Base-by-base conservation (phyloP, 2,888 invertebrate genomes). In the Altica lythri region DNA sequence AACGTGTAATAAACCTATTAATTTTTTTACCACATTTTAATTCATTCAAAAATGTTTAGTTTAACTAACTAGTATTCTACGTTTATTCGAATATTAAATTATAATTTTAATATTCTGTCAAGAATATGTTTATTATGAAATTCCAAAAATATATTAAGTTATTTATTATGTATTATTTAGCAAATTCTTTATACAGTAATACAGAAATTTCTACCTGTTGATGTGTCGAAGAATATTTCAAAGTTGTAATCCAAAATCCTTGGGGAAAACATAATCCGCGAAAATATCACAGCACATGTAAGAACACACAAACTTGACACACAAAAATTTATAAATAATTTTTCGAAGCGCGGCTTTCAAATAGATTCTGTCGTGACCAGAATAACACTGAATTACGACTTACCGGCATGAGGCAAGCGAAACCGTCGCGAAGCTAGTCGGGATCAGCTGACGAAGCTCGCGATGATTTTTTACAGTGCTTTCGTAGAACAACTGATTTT, bases 341-440 rank as follows among this genome's bases (percentile, higher is more conserved):
- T 42, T 49, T 32, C 5, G 2, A 40, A 22, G 6, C 18, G 49
- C 22, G 38, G 22, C 29, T 38, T 18, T 14, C 4, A 18, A 27
- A 29, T 40, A 32, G 22, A 16, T 35, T 44, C 34, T 38, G 47
- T 38, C 47, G 57, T 44, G 49, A 51, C 42, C 46, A 46, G 47
- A 55, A 55, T 58, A 51, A 58, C 59, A 64, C 64, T 62, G 25
- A 40, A n/a, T 37, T 19, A 40, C 40, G 12, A 22, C 19, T 13
- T n/a, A 8, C 6, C n/a, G 27, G 37, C 27, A 29, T 53, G 42
- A 53, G 53, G 57, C 55, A n/a, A n/a, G n/a, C n/a, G n/a, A n/a
- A n/a, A n/a, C 44, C 59, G 57, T 53, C 60, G 54, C 58, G 62
- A 55, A 51, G 62, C 44, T 49, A n/a, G n/a, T n/a, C 10, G 5